Percentiles rank a stretch among this genome's conserved stretches.
These are phyloP conservation scores for Pelmatolapia mariae DNA, from an alignment of 2,113 vertebrate genomes.

Conservation along the genomic window DNA sequence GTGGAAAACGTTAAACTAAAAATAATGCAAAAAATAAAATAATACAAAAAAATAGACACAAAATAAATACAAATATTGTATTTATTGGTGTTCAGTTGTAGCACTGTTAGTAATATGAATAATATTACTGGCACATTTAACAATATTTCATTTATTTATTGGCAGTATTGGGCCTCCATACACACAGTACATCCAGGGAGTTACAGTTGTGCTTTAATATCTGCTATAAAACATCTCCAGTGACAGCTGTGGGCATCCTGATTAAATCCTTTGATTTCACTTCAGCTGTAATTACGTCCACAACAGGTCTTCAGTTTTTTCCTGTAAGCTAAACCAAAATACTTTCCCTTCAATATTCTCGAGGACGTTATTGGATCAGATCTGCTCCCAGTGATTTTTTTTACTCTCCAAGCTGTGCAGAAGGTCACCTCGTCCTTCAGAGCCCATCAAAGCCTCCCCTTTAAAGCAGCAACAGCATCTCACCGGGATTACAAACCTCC, in stretches of 20 bases:
- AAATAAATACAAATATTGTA: background rate
- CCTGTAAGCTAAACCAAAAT: background rate
- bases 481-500: background rate
- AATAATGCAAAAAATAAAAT: background rate
- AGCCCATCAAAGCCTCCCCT: background rate
- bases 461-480: background rate
- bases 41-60: background rate
- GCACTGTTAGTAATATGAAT: background rate
- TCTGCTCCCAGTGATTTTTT: background rate
- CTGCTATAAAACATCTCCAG: background rate
- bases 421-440: background rate
- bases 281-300: background rate
- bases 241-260: background rate
- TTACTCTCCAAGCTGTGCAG: background rate
- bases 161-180: background rate
- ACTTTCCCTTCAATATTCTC: background rate
- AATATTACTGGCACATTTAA: background rate
- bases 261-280: background rate
- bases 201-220: background rate
- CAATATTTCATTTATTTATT: background rate
- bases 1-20: background rate
- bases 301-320: background rate
- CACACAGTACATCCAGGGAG: background rate
- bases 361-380: background rate
- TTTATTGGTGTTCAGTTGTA: background rate